These are phyloP conservation scores for Mamestra brassicae DNA, from an alignment of 2,888 invertebrate species.

Conservation along the genomic window DNA sequence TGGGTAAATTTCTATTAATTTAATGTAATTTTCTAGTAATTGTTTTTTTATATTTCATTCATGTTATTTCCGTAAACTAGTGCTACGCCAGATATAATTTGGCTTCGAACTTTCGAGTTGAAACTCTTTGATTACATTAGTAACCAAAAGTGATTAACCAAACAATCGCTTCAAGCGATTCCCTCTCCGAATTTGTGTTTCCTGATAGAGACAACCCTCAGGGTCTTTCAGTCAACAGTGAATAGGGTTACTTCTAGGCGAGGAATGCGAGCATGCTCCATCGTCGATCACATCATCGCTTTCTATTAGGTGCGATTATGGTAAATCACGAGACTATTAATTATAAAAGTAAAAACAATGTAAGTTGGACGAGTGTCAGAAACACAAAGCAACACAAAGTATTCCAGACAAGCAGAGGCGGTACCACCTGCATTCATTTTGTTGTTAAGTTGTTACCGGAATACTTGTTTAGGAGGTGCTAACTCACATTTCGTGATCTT, in stretches of 20 bases:
- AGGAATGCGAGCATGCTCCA: too few relatives aligned
- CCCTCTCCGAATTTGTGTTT: neutral
- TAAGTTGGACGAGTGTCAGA: neutral
- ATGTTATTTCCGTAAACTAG: neutral
- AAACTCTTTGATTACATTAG: neutral
- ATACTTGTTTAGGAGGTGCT: slow-evolving; percentile 82
- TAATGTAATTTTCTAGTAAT: neutral
- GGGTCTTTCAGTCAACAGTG: neutral
- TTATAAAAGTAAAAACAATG: neutral
- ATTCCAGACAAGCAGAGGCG: slow-evolving; percentile 23
- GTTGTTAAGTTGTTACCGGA: slow-evolving; percentile 64
- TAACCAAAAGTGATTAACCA: neutral
- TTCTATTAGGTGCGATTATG: too few relatives aligned
- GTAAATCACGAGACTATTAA: too few relatives aligned
- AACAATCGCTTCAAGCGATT: neutral
- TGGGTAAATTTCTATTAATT: neutral
- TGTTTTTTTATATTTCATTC: neutral
- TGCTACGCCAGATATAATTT: slow-evolving; percentile 1
- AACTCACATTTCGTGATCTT: slow-evolving; percentile 85
- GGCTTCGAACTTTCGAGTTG: neutral
- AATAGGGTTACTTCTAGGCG: too few relatives aligned
- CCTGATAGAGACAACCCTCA: too few relatives aligned
- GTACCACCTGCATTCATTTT: slow-evolving; percentile 30
- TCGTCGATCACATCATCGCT: too few relatives aligned
- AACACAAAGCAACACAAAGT: slow-evolving; percentile 14